phyloP scores from a whole-genome alignment of 2,888 invertebrate genomes.

The Argynnis bischoffii region DNA sequence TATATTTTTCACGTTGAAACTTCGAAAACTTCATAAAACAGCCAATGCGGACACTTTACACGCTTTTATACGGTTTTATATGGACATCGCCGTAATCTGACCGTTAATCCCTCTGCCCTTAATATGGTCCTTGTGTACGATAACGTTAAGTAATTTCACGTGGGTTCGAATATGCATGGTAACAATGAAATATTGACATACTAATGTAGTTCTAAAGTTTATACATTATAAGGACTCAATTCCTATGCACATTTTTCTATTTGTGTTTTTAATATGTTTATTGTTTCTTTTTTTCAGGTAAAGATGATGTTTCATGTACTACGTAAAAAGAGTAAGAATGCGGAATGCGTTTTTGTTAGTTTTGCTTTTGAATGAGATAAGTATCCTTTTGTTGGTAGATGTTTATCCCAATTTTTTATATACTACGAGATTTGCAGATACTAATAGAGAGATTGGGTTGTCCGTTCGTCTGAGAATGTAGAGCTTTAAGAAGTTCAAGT shows the following conservation, averaged over 20 bases:
- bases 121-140: slow-evolving; percentile 49
- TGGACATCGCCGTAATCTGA: slow-evolving; percentile 44
- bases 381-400: neutral
- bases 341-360: slow-evolving; percentile 24
- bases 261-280: slow-evolving; percentile 6
- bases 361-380: slow-evolving; percentile 5
- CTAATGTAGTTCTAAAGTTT: too few relatives aligned
- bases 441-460: too few relatives aligned
- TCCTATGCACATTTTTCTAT: too few relatives aligned
- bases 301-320: slow-evolving; percentile 16
- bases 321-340: slow-evolving; percentile 10
- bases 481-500: too few relatives aligned
- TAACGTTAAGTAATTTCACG: slow-evolving; percentile 54
- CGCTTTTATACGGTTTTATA: slow-evolving; percentile 32
- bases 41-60: neutral
- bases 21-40: neutral
- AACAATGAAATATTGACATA: slow-evolving; percentile 12
- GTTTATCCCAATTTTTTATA: neutral
- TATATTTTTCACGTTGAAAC: too few relatives aligned
- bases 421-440: too few relatives aligned
- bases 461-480: too few relatives aligned
- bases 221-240: too few relatives aligned
- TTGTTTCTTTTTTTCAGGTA: slow-evolving; percentile 39
- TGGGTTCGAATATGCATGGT: slow-evolving; percentile 30
- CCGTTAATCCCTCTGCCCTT: slow-evolving; percentile 45